Conservation (phyloP, 1,140 invertebrate genomes). For the Halotydeus destructor region DNA sequence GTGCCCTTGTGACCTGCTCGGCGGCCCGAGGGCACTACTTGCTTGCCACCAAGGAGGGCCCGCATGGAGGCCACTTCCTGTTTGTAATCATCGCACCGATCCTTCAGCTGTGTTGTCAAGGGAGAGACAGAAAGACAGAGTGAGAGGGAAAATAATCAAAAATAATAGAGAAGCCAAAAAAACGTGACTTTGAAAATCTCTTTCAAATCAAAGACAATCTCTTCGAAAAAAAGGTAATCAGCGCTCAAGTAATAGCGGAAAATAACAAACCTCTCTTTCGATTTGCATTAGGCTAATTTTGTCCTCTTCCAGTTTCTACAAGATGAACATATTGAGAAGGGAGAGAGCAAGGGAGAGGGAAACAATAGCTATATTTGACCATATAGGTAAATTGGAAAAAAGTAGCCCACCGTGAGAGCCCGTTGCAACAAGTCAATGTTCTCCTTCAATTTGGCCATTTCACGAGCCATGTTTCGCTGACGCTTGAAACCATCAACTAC, state of each 20-base stretch:
- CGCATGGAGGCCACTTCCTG: conserved; percentile 13
- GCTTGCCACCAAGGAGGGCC: not conserved
- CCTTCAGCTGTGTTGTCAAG: conserved; percentile 14
- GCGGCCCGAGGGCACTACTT: not conserved
- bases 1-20: not conserved
- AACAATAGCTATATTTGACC: too few species aligned
- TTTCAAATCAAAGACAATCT: not conserved
- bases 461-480: conserved; percentile 30
- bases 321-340: conserved; percentile 14
- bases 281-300: conserved; percentile 47
- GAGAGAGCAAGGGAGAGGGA: too few species aligned
- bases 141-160: not conserved
- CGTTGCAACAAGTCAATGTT: conserved; percentile 20
- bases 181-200: not conserved
- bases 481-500: conserved; percentile 38
- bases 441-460: conserved; percentile 42
- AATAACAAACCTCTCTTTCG: conserved; percentile 34
- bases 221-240: too few species aligned
- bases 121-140: not conserved
- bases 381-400: too few species aligned
- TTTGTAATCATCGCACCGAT: conserved; percentile 16
- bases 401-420: conserved; percentile 19
- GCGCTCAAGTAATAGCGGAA: not conserved
- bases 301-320: conserved; percentile 50
- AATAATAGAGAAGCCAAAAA: not conserved